Conservation (phyloP, 1,140 invertebrate species). For the Pemphigus obesinymphae region DNA sequence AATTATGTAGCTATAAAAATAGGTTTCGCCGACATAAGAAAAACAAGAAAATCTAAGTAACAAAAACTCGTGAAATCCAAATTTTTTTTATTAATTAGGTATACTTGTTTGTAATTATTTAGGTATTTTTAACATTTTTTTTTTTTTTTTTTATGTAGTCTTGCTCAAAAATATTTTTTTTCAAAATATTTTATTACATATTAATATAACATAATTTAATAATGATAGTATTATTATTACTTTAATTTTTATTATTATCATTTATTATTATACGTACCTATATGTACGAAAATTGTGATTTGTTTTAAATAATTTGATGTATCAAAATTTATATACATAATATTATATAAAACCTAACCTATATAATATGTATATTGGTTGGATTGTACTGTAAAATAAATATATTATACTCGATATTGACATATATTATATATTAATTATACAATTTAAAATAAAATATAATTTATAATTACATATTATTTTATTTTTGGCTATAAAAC, state of each 20-base stretch:
- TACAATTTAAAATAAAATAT: background rate
- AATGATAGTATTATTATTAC: no score
- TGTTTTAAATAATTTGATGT: constrained; percentile 16
- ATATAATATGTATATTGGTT: background rate
- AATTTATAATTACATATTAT: background rate
- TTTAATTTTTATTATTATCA: constrained; percentile 1
- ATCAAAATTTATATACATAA: background rate
- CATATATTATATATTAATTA: background rate
- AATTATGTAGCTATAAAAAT: background rate
- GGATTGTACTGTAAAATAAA: background rate
- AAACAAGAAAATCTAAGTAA: no score
- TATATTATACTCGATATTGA: constrained; percentile 1
- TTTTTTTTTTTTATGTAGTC: no score
- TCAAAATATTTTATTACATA: constrained; percentile 6
- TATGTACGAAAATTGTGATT: constrained; percentile 11
- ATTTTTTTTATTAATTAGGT: constrained; percentile 32
- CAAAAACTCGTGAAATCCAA: constrained; percentile 7
- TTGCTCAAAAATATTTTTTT: constrained; percentile 30
- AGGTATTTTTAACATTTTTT: background rate
- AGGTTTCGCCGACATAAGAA: background rate
- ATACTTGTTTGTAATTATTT: constrained; percentile 29
- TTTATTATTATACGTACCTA: no score
- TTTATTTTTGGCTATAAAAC: background rate
- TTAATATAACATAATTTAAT: no score
- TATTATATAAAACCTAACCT: background rate